A percentile compares a stretch with the other conserved stretches of the same genome.
Conservation (phyloP, 2,113 vertebrate genomes). For the Sylvicapra grimmia region DNA sequence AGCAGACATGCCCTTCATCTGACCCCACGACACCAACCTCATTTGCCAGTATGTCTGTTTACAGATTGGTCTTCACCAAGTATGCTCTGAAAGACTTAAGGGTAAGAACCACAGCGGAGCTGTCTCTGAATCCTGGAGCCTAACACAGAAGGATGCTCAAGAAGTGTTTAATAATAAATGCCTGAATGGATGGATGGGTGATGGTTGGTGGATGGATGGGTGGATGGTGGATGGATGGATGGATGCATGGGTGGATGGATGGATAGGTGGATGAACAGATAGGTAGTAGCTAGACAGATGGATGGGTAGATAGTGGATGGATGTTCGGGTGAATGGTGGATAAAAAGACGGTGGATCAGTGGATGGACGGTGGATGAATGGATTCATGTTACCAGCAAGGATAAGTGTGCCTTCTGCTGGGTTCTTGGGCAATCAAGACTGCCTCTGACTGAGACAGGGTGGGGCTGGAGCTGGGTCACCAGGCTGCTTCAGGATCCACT, state of each 20-base stretch:
- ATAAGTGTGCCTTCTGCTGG: too few species aligned
- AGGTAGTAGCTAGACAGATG: neutral
- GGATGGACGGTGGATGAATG: neutral
- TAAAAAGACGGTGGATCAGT: too few species aligned
- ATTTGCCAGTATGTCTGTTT: neutral
- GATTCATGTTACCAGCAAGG: neutral
- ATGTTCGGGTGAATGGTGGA: too few species aligned
- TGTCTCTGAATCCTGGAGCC: neutral
- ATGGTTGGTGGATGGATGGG: neutral
- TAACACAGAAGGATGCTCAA: neutral
- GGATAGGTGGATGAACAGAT: too few species aligned
- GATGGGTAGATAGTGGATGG: neutral
- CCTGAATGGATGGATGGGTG: neutral
- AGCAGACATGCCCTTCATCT: neutral
- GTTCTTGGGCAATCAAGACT: neutral
- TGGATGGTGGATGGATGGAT: neutral
- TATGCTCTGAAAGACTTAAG: neutral
- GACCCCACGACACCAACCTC: neutral
- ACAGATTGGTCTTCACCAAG: neutral
- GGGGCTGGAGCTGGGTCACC: neutral
- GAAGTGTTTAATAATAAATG: too few species aligned
- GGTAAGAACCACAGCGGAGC: neutral
- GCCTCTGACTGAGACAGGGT: too few species aligned
- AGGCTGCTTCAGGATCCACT: neutral
- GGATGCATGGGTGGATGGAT: neutral